These are phyloP conservation scores for Anabas testudineus DNA, from an alignment of 2,797 vertebrate species.

Conservation along the genomic window DNA sequence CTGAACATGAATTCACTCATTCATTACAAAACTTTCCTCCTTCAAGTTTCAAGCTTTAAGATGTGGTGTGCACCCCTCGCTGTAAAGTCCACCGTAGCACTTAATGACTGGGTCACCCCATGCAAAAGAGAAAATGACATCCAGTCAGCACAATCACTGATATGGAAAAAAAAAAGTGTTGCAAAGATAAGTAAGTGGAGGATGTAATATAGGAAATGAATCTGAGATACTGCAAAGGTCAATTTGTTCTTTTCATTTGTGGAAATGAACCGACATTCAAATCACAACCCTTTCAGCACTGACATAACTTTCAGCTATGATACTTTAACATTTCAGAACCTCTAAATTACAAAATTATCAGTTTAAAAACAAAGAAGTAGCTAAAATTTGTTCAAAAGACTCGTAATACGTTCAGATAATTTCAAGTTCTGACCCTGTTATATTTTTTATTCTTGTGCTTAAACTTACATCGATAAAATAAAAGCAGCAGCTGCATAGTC, in stretches of 20 bases:
- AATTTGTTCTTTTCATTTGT: not conserved
- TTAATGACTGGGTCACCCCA: slow-evolving; percentile 29
- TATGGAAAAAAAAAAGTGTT: slow-evolving; percentile 6
- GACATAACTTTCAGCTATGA: not conserved
- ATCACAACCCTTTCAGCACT: not conserved
- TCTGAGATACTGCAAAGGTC: not conserved
- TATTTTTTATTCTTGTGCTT: slow-evolving; percentile 56
- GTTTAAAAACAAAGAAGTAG: not conserved
- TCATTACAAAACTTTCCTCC: slow-evolving; percentile 49
- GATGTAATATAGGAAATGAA: slow-evolving; percentile 1
- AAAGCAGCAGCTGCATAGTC: slow-evolving; percentile 7
- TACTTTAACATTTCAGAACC: slow-evolving; percentile 18
- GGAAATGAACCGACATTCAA: slow-evolving; percentile 15
- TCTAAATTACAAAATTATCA: not conserved
- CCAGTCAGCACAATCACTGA: slow-evolving; percentile 39
- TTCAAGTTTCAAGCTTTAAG: slow-evolving; percentile 58
- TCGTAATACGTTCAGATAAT: slow-evolving; percentile 2
- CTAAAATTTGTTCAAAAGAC: slow-evolving; percentile 24
- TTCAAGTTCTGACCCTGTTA: not conserved
- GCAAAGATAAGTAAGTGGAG: not conserved
- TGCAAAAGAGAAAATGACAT: slow-evolving; percentile 23
- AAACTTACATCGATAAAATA: slow-evolving; percentile 3
- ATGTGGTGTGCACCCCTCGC: slow-evolving; percentile 32
- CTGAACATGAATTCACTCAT: slow-evolving; percentile 60
- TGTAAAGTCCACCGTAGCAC: slow-evolving; percentile 24